Evolutionary conservation across 2,113 vertebrate species (phyloP).

Genomic region (Corythornis vintsioides): DNA sequence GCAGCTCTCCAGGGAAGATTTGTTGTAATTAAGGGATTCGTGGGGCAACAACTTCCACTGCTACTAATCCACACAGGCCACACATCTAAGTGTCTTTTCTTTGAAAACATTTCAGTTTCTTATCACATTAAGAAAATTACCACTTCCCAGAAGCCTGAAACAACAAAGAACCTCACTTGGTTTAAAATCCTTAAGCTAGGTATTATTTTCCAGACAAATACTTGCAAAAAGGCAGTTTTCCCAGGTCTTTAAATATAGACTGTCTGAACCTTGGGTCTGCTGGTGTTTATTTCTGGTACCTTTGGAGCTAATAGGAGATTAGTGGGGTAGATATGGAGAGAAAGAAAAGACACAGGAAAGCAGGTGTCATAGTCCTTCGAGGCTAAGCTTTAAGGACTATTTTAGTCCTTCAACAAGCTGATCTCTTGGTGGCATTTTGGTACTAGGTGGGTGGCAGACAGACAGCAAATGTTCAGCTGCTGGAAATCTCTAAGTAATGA

Average conservation of each 20-base stretch:
- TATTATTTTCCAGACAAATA: slow-evolving; percentile 64
- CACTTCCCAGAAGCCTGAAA: slow-evolving; percentile 60
- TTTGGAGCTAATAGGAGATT: slow-evolving; percentile 67
- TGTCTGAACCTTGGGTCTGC: slow-evolving; percentile 4
- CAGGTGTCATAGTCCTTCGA: slow-evolving; percentile 50
- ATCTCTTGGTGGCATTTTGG: slow-evolving; percentile 47
- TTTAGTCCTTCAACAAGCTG: background rate
- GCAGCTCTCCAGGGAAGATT: background rate
- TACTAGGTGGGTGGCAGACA: slow-evolving; percentile 68
- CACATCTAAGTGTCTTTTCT: slow-evolving; percentile 36
- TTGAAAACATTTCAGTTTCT: slow-evolving; percentile 65
- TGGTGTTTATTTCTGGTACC: slow-evolving; percentile 70
- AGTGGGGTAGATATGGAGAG: slow-evolving; percentile 36
- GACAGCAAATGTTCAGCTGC: slow-evolving; percentile 61
- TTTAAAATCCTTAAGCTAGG: slow-evolving; percentile 61
- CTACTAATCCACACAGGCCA: slow-evolving; percentile 12
- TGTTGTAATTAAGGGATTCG: background rate
- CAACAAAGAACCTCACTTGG: slow-evolving; percentile 49
- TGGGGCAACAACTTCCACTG: slow-evolving; percentile 14
- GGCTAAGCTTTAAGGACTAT: background rate
- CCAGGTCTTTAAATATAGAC: background rate
- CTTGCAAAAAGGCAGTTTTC: slow-evolving; percentile 32
- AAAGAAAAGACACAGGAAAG: slow-evolving; percentile 11
- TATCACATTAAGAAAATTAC: slow-evolving; percentile 56
- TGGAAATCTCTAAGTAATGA: slow-evolving; percentile 50